A percentile compares a stretch with the other conserved stretches of the same genome.
Conservation (phyloP, 2,888 invertebrate species). For the Chalcosyrphus nemorum region DNA sequence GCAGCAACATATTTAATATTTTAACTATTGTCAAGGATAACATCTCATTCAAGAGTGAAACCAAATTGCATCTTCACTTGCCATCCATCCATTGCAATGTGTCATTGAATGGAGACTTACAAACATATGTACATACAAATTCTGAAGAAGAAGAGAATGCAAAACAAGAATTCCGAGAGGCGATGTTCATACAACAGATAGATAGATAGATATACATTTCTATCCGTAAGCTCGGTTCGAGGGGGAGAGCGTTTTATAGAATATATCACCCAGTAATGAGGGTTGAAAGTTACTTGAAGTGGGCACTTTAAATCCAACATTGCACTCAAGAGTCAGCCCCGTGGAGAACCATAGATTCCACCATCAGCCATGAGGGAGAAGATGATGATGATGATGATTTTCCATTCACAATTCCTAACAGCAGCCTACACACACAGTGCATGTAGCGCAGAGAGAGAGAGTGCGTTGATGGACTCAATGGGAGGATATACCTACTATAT, state of each 20-base stretch:
- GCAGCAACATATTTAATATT: slow-evolving; percentile 59
- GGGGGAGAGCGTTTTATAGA: slow-evolving; percentile 42
- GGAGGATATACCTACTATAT: not conserved
- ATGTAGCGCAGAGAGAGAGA: slow-evolving; percentile 1
- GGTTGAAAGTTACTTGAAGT: slow-evolving; percentile 72
- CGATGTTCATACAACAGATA: not conserved
- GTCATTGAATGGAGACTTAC: slow-evolving; percentile 45
- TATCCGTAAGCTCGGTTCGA: not conserved
- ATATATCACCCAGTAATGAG: slow-evolving; percentile 71
- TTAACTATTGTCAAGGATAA: slow-evolving; percentile 63
- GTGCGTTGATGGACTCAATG: slow-evolving; percentile 44
- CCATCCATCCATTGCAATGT: slow-evolving; percentile 50
- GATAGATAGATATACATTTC: not conserved
- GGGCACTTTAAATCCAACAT: slow-evolving; percentile 69
- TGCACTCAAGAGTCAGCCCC: slow-evolving; percentile 51
- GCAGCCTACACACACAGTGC: not conserved
- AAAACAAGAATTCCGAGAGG: slow-evolving; percentile 25
- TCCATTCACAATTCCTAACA: slow-evolving; percentile 44
- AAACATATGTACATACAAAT: slow-evolving; percentile 41
- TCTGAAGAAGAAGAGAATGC: slow-evolving; percentile 42
- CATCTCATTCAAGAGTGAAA: slow-evolving; percentile 58
- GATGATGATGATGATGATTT: slow-evolving; percentile 22
- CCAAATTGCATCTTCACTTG: slow-evolving; percentile 66
- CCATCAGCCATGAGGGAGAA: not conserved
- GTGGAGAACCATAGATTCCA: slow-evolving; percentile 3